Evolutionary conservation across 2,113 vertebrate species (phyloP), one percentile per base, ranked within the genome.

Genomic region (Pangasianodon hypophthalmus): DNA sequence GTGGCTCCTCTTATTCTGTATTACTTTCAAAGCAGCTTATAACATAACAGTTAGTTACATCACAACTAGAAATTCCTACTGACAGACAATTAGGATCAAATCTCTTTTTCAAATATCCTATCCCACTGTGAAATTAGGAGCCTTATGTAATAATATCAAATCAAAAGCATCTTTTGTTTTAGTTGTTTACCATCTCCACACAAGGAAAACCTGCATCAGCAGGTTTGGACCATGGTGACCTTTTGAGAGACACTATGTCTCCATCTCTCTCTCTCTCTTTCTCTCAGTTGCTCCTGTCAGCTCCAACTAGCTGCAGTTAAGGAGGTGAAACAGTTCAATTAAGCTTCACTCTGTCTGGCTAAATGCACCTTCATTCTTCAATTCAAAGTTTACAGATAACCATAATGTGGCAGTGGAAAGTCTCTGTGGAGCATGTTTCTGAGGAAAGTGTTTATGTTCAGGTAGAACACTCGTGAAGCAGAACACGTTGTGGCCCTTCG

Each of bases 321-420:
- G 67, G 79, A 90, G 89, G 91, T 90, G 88, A 92, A 90, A 84
- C 88, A 84, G 86, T 90, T 93, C 91, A 92, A 93, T 93, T 92
- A 91, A 89, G 88, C 86, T 91, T 87, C 75, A 88, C 86, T 91
- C 86, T 69, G 58, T 87, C 85, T 88, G 81, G 48, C 90, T n/a
- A 71, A 89, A 91, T 69, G 79, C 54, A 69, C 85, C 90, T 90
- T 81, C 41, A 44, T 89, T 87, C 75, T 91, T 52, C 77, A 84
- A 88, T 88, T 91, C 86, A 54, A 82, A 88, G 84, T 89, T 58
- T 64, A 69, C 77, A 85, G 73, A 91, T 90, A 73, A 88, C 84
- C 86, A 90, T 41, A 88, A 90, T 85, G 56, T 44, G 29, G 84
- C 24, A 52, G 71, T 82, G 84, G 73, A 89, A 92, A 87, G 62